Base-by-base conservation (phyloP, 2,888 invertebrate genomes). In the Mermis nigrescens region DNA sequence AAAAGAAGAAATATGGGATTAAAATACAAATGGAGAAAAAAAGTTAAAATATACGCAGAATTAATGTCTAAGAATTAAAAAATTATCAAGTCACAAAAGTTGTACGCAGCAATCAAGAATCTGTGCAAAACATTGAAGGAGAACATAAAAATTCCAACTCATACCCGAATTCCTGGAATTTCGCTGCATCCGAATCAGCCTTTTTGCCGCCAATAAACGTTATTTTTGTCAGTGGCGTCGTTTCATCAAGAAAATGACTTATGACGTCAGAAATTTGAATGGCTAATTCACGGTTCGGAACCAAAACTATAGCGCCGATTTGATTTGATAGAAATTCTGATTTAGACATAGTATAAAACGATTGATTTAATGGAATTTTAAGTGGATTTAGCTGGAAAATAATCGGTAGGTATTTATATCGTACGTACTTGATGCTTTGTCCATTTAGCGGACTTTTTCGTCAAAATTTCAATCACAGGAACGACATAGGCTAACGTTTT, bases 401-500 rank as follows among this genome's bases (percentile, higher is more conserved):
- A n/a, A n/a, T n/a, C n/a, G n/a, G n/a, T n/a, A n/a, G n/a, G n/a
- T n/a, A n/a, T n/a, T n/a, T n/a, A n/a, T n/a, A n/a, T n/a, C n/a
- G n/a, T n/a, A 38, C 19, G 7, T 38, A 38, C 38, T 38, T 38
- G 12, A 24, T 48, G 12, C 24, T 48, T 48, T 7, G 7, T 7
- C 38, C 38, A 38, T 24, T 48, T 48, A n/a, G 7, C 19, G 4
- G 71, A 68, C 62, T 72, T 69, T 7, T 53, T 24, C 67, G 76
- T 76, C 68, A 77, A 76, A 55, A 98, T 75, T 76, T 95, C 88
- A 56, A 98, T 69, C 68, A 91, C 74, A 0, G 98, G 98, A 51
- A 99, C 82, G 15, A 95, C 76, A 74, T 95, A 98, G 0, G 95
- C 91, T 46, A 98, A 75, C 0, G 95, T 98, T 77, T 98, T 98